Evolutionary conservation across 2,888 invertebrate genomes (phyloP).

Genomic region (Hofmannophila pseudospretella): DNA sequence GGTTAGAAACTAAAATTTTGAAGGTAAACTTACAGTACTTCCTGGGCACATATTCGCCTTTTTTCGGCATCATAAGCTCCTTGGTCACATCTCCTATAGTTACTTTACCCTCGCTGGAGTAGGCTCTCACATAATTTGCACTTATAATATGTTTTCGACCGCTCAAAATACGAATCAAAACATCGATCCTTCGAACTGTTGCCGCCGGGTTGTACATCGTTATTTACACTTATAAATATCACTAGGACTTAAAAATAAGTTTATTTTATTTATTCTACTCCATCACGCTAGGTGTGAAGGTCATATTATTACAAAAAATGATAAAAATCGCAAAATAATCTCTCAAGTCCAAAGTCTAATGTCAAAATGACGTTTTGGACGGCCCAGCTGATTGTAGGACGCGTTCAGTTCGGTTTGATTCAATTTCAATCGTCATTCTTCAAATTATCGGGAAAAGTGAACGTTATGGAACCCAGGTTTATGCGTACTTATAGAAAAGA

Average conservation of each 20-base stretch:
- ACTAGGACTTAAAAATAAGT: slow-evolving; percentile 12
- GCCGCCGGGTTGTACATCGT: slow-evolving; percentile 60
- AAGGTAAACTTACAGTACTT: slow-evolving; percentile 83
- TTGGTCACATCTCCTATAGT: slow-evolving; percentile 87
- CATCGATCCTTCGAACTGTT: slow-evolving; percentile 65
- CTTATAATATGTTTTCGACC: slow-evolving; percentile 52
- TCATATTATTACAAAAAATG: slow-evolving; percentile 26
- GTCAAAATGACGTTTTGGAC: slow-evolving; percentile 24
- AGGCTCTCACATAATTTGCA: slow-evolving; percentile 59
- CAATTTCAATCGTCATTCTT: no score
- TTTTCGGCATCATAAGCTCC: slow-evolving; percentile 74
- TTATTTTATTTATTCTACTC: slow-evolving; percentile 16
- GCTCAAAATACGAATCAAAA: slow-evolving; percentile 68
- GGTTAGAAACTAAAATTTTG: slow-evolving; percentile 24
- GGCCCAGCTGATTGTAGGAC: slow-evolving; percentile 21
- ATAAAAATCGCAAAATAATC: slow-evolving; percentile 27
- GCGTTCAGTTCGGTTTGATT: no score
- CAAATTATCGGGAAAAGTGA: no score
- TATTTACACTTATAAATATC: slow-evolving; percentile 17
- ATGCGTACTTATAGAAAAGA: no score
- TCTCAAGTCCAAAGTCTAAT: slow-evolving; percentile 62
- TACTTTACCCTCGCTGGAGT: slow-evolving; percentile 75
- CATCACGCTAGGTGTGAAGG: slow-evolving; percentile 13
- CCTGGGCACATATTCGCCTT: slow-evolving; percentile 90
- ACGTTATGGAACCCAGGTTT: no score